A percentile compares a stretch with the other conserved stretches of the same genome.
These are phyloP conservation scores for Cryptus viduatorius DNA, from an alignment of 2,888 invertebrate genomes.

Conservation along the genomic window DNA sequence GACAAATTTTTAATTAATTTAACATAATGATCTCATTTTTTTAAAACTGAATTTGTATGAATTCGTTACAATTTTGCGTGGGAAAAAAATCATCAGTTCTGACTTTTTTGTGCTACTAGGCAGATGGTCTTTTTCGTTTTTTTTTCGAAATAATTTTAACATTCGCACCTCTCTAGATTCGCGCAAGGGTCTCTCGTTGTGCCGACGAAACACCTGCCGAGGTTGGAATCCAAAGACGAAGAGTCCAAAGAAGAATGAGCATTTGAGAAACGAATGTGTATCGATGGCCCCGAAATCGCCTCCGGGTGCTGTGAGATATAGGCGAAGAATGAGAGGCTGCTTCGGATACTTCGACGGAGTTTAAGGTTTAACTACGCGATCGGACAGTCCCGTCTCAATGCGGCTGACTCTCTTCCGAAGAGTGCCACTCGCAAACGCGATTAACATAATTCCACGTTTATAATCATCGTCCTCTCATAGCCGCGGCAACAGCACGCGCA, in stretches of 20 bases:
- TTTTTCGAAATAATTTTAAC: not conserved
- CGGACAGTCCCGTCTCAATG: slow-evolving; percentile 31
- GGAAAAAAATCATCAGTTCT: too few species aligned
- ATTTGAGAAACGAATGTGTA: slow-evolving; percentile 53
- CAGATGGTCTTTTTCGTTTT: not conserved
- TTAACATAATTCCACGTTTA: slow-evolving; percentile 62
- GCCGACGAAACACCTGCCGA: slow-evolving; percentile 51
- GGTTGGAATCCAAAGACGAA: slow-evolving; percentile 34
- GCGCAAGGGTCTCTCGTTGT: not conserved
- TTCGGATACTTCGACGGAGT: slow-evolving; percentile 31
- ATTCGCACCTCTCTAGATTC: not conserved
- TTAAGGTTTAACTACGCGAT: slow-evolving; percentile 37
- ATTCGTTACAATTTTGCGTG: not conserved
- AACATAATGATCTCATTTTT: too few species aligned
- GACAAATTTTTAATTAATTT: too few species aligned
- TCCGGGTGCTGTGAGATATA: slow-evolving; percentile 41
- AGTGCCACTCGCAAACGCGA: slow-evolving; percentile 40
- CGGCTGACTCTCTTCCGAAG: slow-evolving; percentile 15
- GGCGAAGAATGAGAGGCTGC: slow-evolving; percentile 38
- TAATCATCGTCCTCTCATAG: slow-evolving; percentile 45
- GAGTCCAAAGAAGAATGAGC: slow-evolving; percentile 50
- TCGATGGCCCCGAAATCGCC: slow-evolving; percentile 47
- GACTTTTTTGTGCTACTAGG: too few species aligned
- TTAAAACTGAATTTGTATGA: not conserved
- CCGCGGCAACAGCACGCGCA: slow-evolving; percentile 32